A percentile compares a stretch with the other conserved stretches of the same genome.
These are phyloP conservation scores for Oedothorax gibbosus DNA, from an alignment of 1,140 invertebrate species.

Conservation along the genomic window DNA sequence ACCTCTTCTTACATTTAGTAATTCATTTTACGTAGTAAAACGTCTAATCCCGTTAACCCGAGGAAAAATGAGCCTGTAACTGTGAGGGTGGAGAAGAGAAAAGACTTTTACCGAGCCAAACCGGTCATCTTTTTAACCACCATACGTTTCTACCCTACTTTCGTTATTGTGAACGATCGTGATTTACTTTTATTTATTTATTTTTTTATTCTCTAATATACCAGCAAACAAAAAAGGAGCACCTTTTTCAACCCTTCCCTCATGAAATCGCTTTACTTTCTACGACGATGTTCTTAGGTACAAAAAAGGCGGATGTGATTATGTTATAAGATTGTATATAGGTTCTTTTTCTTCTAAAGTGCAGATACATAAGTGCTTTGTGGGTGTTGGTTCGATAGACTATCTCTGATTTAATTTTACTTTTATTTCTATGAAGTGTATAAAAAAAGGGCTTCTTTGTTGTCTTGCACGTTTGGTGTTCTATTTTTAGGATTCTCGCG, in stretches of 20 bases:
- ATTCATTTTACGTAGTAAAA: too few relatives aligned
- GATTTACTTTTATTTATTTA: too few relatives aligned
- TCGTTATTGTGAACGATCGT: conserved; percentile 25
- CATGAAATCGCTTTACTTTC: conserved; percentile 15
- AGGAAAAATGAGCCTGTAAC: background rate
- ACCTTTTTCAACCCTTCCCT: background rate
- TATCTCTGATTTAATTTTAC: conserved; percentile 8
- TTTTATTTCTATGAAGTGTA: background rate
- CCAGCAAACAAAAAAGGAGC: too few relatives aligned
- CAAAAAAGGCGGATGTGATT: background rate
- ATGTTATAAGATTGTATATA: background rate
- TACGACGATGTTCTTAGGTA: background rate
- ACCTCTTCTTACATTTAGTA: too few relatives aligned
- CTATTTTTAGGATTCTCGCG: too few relatives aligned
- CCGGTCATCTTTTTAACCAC: conserved; percentile 11
- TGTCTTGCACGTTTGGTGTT: too few relatives aligned
- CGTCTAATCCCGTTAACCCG: too few relatives aligned
- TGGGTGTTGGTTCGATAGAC: background rate
- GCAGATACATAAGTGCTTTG: too few relatives aligned
- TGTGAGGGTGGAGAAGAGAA: conserved; percentile 11
- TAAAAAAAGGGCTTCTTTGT: too few relatives aligned
- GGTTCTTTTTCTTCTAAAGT: too few relatives aligned
- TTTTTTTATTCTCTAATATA: too few relatives aligned
- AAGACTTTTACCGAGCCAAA: conserved; percentile 1
- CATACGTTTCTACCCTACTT: conserved; percentile 33